These are phyloP conservation scores for Eueremaeus valkanovi DNA, from an alignment of 2,888 invertebrate genomes.

Conservation along the genomic window DNA sequence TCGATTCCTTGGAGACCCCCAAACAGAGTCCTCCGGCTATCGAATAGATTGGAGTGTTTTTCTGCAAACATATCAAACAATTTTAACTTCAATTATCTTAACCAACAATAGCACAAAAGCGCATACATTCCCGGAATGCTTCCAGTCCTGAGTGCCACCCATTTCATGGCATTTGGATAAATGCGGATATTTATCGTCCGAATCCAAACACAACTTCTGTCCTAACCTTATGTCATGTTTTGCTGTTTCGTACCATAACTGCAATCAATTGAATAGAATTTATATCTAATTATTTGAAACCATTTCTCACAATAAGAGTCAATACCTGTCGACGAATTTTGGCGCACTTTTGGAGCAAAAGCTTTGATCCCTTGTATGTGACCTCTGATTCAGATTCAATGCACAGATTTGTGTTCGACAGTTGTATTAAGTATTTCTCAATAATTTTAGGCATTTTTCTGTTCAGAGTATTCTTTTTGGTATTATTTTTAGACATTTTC, in stretches of 20 bases:
- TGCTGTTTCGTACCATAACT: slow-evolving; percentile 81
- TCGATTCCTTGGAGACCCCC: slow-evolving; percentile 56
- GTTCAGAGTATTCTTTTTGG: not conserved
- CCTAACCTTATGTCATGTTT: slow-evolving; percentile 77
- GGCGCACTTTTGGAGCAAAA: slow-evolving; percentile 66
- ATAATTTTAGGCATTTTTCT: slow-evolving; percentile 37
- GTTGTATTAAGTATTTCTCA: slow-evolving; percentile 57
- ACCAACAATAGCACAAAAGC: too few species aligned
- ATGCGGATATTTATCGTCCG: slow-evolving; percentile 63
- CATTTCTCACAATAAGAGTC: not conserved
- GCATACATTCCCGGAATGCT: slow-evolving; percentile 69
- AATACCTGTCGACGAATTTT: slow-evolving; percentile 49
- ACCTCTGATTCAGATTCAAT: slow-evolving; percentile 71
- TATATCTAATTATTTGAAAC: too few species aligned
- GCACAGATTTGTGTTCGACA: slow-evolving; percentile 70
- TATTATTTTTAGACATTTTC: slow-evolving; percentile 20
- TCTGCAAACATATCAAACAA: slow-evolving; percentile 41
- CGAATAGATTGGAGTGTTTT: slow-evolving; percentile 72
- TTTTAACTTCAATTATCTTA: not conserved
- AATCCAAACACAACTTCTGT: slow-evolving; percentile 78
- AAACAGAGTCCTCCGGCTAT: slow-evolving; percentile 80
- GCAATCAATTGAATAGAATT: slow-evolving; percentile 48
- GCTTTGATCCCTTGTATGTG: slow-evolving; percentile 69
- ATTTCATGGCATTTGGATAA: slow-evolving; percentile 89
- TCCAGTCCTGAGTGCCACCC: slow-evolving; percentile 89